Conservation (phyloP, 2,797 vertebrate genomes). For the Menidia menidia region DNA sequence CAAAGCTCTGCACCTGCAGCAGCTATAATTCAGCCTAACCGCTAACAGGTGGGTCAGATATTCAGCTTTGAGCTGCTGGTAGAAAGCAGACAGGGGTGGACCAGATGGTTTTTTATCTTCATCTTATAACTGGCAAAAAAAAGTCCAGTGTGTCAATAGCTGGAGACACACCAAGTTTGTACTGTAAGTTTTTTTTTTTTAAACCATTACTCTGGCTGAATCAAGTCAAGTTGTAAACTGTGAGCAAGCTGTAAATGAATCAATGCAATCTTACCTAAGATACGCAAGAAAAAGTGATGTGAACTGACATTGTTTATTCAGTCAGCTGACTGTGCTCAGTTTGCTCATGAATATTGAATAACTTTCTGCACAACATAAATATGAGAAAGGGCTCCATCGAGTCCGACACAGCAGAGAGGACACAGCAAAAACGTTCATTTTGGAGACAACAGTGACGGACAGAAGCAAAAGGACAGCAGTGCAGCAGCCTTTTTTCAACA, state of each 20-base stretch:
- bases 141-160: no score
- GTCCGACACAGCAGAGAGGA: background rate
- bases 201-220: no score
- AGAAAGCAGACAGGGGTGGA: background rate
- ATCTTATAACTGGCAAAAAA: background rate
- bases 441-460: slow-evolving; percentile 13
- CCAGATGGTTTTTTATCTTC: background rate
- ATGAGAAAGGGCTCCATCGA: background rate
- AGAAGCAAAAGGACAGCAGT: slow-evolving; percentile 29
- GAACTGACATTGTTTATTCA: background rate
- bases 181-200: no score
- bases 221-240: no score
- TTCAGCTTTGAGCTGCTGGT: background rate
- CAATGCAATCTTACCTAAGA: no score
- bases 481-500: slow-evolving; percentile 6
- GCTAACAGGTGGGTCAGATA: background rate
- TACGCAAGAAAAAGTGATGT: background rate
- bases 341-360: background rate
- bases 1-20: background rate
- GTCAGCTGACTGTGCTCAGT: background rate
- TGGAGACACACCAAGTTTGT: no score
- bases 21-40: background rate
- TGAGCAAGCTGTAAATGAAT: no score
- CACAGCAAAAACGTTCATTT: slow-evolving; percentile 7
- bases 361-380: background rate